Base-by-base conservation (phyloP, 2,113 vertebrate genomes). In the Thunnus maccoyii region DNA sequence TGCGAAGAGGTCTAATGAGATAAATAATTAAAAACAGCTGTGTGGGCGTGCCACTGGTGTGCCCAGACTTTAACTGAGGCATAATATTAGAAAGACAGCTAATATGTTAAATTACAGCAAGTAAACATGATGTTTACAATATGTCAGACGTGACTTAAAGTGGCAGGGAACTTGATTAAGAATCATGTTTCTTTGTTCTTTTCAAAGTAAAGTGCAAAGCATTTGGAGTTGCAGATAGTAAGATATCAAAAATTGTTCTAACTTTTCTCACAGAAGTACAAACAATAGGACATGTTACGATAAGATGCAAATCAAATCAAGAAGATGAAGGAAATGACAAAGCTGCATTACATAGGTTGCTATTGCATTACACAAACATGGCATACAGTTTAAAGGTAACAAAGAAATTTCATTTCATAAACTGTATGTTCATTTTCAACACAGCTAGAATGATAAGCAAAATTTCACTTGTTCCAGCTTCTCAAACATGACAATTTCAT, bases 1-100 rank as follows among this genome's bases (percentile, higher is more conserved):
- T 36, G 41, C 65, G 51, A 64, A 46, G n/a, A 44, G 16, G 6
- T 51, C 5, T 69, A 56, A 69, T 62, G 8, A 61, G 47, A 47
- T 52, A 72, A 66, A 52, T 66, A 48, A 86, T 50, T 32, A 20
- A 54, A 60, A 75, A 61, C 22, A 22, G 22, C 22, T 22, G 22
- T 22, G 22, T 22, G 22, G 22, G 22, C 22, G 22, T 22, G 22
- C 22, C 51, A 55, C 47, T 60, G 7, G 17, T 56, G 9, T 56
- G 18, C 32, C 13, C 56, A 32, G 52, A 57, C 13, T 62, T 66
- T 5, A 61, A 17, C 32, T 13, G 5, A 25, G 73, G 9, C 16
- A 4, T 46, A 62, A 67, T 44, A 22, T 3, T 11, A 9, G 10
- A 50, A 32, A 56, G 7, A 61, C 14, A 25, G 47, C 47, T 4